Base-by-base conservation (phyloP, 1,140 invertebrate species). In the Leguminivora glycinivorella region DNA sequence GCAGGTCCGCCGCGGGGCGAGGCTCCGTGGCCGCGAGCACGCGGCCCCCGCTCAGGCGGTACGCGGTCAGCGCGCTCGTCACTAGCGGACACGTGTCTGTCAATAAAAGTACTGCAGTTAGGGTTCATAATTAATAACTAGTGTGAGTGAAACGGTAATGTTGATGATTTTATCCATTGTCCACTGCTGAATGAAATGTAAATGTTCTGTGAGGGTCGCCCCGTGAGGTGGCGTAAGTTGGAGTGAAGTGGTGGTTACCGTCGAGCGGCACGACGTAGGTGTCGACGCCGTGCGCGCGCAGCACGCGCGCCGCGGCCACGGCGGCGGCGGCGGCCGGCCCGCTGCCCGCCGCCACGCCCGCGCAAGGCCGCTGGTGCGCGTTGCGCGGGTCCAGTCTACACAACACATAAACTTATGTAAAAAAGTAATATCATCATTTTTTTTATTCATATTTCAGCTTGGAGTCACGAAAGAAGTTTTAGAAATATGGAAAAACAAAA, bases 271-370 rank as follows among this genome's bases (percentile, higher is more conserved):
- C 75, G 72, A 25, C 26, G 10, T 26, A 80, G 67, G 56, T 76
- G 40, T 77, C 79, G 0, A 97, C 95, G 26, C 96, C 96, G 82
- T 98, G 97, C 80, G 95, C 95, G 19, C 96, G 94, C 56, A 98
- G 92, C 81, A 97, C 96, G 19, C 97, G 93, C 69, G 96, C 94
- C 7, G 95, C 94, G 68, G 95, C 96, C 43, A 95, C 93, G 22
- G 96, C 96, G 73, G 96, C 96, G 10, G 34, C 58, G 17, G 70
- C 71, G 79, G 82, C 83, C 67, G 80, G 71, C 14, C 81, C 96
- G 74, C 95, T 95, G 2, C 96, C 83, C 4, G 96, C 93, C 19
- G 96, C 94, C 3, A 96, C 95, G 4, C 75, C 75, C 43, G 93
- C 94, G 19, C 12, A 0, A 24, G 96, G 96, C 91, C 94, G 93